A percentile compares a stretch with the other conserved stretches of the same genome.
Conservation (phyloP, 2,113 vertebrate species). For the Hucho hucho region DNA sequence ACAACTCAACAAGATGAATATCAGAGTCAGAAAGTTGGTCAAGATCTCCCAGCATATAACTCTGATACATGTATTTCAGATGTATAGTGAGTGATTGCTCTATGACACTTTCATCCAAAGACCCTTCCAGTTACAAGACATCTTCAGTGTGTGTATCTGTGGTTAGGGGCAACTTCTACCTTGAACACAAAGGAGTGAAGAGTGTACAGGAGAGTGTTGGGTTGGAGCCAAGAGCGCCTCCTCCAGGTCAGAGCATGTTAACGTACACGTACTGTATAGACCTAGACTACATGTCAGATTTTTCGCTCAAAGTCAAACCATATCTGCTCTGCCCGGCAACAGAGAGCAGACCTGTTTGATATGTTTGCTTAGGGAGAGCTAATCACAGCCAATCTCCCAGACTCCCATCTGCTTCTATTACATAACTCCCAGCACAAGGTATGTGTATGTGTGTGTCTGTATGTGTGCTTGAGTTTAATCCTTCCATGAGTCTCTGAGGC, state of each 20-base stretch:
- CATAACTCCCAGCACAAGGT: slow-evolving; percentile 39
- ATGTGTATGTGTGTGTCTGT: slow-evolving; percentile 15
- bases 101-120: too few species aligned
- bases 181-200: not conserved
- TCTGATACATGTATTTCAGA: too few species aligned
- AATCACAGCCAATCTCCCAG: slow-evolving; percentile 56
- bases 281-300: slow-evolving; percentile 21
- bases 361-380: slow-evolving; percentile 59
- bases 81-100: too few species aligned
- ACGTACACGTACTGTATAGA: slow-evolving; percentile 20
- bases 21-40: not conserved
- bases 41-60: not conserved
- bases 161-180: not conserved
- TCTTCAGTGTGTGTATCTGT: not conserved
- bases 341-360: slow-evolving; percentile 58
- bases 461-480: slow-evolving; percentile 13
- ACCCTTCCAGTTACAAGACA: not conserved
- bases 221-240: slow-evolving; percentile 8
- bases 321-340: slow-evolving; percentile 46
- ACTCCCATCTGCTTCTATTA: slow-evolving; percentile 59
- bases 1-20: not conserved
- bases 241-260: slow-evolving; percentile 10
- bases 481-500: not conserved
- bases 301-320: slow-evolving; percentile 20
- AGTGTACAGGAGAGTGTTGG: not conserved